Conservation (phyloP, 2,888 invertebrate species). For the Mimas tiliae region DNA sequence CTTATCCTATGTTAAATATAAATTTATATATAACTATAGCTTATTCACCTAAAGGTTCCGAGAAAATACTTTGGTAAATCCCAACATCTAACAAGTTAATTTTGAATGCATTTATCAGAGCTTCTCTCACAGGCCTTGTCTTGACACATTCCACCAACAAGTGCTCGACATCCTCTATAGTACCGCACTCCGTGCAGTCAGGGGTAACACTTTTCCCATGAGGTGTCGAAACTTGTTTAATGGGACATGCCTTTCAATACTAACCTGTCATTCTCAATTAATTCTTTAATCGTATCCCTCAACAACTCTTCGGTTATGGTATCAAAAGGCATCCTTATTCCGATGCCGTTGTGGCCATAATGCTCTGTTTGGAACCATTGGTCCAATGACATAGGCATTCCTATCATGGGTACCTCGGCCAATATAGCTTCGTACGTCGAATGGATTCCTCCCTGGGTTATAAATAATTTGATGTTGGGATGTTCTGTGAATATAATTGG, state of each 20-base stretch:
- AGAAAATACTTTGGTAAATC: too few relatives aligned
- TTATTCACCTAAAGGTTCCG: too few relatives aligned
- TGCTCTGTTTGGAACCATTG: constrained; percentile 39
- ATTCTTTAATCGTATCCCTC: constrained; percentile 11
- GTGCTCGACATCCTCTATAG: too few relatives aligned
- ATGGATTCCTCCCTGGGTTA: constrained; percentile 44
- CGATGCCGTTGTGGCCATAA: constrained; percentile 29
- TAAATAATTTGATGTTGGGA: constrained; percentile 32
- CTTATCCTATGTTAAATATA: too few relatives aligned
- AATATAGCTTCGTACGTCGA: constrained; percentile 42
- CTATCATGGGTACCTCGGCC: constrained; percentile 40
- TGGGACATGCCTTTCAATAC: not conserved
- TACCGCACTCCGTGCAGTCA: too few relatives aligned
- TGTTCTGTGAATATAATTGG: constrained; percentile 24
- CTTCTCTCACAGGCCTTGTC: too few relatives aligned
- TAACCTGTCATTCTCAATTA: constrained; percentile 28
- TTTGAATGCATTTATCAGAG: too few relatives aligned
- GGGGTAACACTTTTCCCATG: too few relatives aligned
- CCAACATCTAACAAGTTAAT: too few relatives aligned
- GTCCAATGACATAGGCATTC: constrained; percentile 39
- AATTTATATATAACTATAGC: too few relatives aligned
- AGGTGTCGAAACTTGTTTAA: too few relatives aligned
- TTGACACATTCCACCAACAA: too few relatives aligned
- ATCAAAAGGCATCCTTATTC: constrained; percentile 21
- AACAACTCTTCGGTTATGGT: constrained; percentile 27